Base-by-base conservation (phyloP, 2,888 invertebrate genomes). In the Andrena bicolor region DNA sequence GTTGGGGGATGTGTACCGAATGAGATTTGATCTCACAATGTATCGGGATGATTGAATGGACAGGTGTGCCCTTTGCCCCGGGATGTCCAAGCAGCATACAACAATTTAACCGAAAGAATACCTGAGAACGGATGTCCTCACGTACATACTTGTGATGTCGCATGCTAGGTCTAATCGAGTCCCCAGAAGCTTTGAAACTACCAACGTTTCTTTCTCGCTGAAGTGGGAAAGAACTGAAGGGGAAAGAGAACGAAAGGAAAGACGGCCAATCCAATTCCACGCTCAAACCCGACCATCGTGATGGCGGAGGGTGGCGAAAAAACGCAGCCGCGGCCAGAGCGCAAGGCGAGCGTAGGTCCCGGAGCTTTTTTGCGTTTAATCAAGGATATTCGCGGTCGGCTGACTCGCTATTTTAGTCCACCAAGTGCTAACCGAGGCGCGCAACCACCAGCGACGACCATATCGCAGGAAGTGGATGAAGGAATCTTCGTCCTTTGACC, bases 301-400 rank as follows among this genome's bases (percentile, higher is more conserved):
- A 89, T 91, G 89, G 87, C 86, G 82, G 84, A 88, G 86, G 86
- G 82, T 84, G 76, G 83, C 86, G 81, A 88, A 89, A 90, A 90
- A 90, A 85, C 84, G 84, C 77, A 86, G 84, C 87, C 82, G 79
- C 86, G 82, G 61, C 60, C 83, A 80, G 76, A 79, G 86, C 75
- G 75, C 82, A 85, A 86, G 80, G 76, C 85, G 66, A 84, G 69
- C 79, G 72, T 80, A 72, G 81, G 76, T 87, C 83, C 80, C 83
- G 76, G 77, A 69, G 89, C 88, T 92, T 92, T 92, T 91, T 91
- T 91, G 90, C 90, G 90, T 93, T 93, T 93, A 93, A 93, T 93
- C 93, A 93, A 93, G 93, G 92, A 92, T 92, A 92, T 93, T 93
- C 92, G 91, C 91, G 93, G 93, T 92, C 90, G 92, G 89, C 91